phyloP scores from a whole-genome alignment of 2,888 invertebrate genomes.

The Hofmannophila pseudospretella region DNA sequence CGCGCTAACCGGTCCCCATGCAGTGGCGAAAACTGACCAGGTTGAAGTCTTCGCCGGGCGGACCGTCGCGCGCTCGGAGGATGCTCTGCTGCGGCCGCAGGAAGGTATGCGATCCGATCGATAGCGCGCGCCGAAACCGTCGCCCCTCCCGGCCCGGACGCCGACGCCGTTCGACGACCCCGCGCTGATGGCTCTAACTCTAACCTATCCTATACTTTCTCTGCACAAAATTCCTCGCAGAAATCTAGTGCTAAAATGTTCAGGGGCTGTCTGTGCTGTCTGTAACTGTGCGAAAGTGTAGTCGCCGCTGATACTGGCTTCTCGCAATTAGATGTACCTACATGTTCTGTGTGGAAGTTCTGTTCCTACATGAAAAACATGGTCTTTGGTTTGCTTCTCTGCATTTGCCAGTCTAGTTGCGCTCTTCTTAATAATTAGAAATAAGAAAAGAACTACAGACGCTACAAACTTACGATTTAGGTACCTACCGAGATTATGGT shows the following conservation, averaged over 20 bases:
- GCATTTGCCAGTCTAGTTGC: too few relatives aligned
- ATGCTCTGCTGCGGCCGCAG: constrained; percentile 97
- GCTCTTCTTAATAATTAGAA: too few relatives aligned
- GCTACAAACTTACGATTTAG: too few relatives aligned
- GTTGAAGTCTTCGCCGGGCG: constrained; percentile 84
- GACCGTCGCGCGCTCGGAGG: constrained; percentile 86
- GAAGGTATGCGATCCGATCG: constrained; percentile 84
- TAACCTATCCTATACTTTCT: constrained; percentile 23
- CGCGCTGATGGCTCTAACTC: constrained; percentile 55
- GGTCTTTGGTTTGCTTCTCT: too few relatives aligned
- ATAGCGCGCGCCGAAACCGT: constrained; percentile 72
- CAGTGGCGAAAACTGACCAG: constrained; percentile 91
- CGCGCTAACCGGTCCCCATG: constrained; percentile 84
- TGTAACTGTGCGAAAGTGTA: constrained; percentile 4
- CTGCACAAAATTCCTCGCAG: neutral
- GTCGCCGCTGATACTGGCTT: neutral
- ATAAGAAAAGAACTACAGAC: too few relatives aligned
- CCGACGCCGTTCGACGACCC: constrained; percentile 74
- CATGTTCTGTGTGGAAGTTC: neutral
- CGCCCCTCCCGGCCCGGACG: constrained; percentile 73
- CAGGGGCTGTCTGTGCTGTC: constrained; percentile 4
- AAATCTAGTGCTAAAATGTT: constrained; percentile 7
- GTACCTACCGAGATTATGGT: too few relatives aligned
- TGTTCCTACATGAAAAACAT: too few relatives aligned
- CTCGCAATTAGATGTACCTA: neutral